phyloP scores from a whole-genome alignment of 2,113 vertebrate species.

The Scartelaos histophorus region DNA sequence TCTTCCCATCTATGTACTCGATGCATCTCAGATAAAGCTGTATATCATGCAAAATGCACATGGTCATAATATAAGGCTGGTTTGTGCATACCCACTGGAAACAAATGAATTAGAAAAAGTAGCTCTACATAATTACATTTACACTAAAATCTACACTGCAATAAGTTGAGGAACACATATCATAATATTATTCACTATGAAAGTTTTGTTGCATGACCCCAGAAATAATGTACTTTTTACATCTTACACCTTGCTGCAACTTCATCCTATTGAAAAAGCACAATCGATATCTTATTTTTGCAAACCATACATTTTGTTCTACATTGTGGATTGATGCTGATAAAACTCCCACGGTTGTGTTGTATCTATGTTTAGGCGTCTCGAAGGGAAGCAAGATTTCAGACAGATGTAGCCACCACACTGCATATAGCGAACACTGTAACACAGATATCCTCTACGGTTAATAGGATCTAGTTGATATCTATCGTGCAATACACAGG shows the following conservation, averaged over 20 bases:
- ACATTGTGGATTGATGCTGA: background rate
- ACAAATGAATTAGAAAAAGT: background rate
- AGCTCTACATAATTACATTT: background rate
- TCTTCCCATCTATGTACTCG: too few relatives aligned
- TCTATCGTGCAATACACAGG: constrained; percentile 37
- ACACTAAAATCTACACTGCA: background rate
- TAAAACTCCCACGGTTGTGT: constrained; percentile 15
- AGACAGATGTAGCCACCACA: constrained; percentile 14
- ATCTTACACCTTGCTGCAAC: background rate
- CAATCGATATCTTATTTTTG: constrained; percentile 40
- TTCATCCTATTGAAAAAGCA: constrained; percentile 54
- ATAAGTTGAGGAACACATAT: background rate
- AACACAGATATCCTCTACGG: constrained; percentile 47
- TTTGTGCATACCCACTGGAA: background rate
- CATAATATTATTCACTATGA: background rate
- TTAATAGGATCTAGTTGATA: constrained; percentile 47
- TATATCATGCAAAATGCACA: background rate
- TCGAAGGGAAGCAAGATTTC: background rate
- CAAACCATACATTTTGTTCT: constrained; percentile 9
- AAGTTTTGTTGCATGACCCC: constrained; percentile 20
- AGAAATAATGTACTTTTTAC: background rate
- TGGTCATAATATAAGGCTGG: background rate
- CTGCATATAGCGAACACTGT: constrained; percentile 19
- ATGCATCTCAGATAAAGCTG: background rate
- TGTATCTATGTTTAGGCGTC: constrained; percentile 19